Base-by-base conservation (phyloP, 2,797 vertebrate species). In the Acanthurus tractus region DNA sequence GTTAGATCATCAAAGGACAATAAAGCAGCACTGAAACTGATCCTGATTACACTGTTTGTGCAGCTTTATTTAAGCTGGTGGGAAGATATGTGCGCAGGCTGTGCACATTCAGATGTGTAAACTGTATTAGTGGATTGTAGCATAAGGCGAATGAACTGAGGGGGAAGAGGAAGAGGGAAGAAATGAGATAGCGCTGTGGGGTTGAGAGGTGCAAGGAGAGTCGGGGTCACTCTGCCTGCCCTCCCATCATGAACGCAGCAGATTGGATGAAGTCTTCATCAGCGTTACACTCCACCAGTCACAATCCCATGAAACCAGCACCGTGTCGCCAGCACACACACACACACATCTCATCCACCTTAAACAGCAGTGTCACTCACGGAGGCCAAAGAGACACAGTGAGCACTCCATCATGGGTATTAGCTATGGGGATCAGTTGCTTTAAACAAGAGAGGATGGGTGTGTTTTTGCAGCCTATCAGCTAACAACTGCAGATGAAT, bases 381-480 rank as follows among this genome's bases (percentile, higher is more conserved):
- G 49, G 53, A 70, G 82, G 84, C 70, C 57, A 52, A 77, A 70
- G 84, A 85, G 80, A 88, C 82, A 84, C 83, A 58, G 62, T 54
- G 74, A 85, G 85, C 18, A 76, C 84, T 84, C 85, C 81, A 90
- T 91, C 86, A 90, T 76, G 88, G 88, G 49, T 86, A 85, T 93
- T 94, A 93, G 88, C 82, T 45, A 88, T 76, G 88, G 92, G 81
- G 91, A 93, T 93, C 88, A 82, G 83, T 81, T 78, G 72, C 83
- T 87, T 89, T 87, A 74, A 88, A 90, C 84, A 71, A 66, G 56
- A 89, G 74, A 75, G 70, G 74, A 69, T 70, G 83, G 75, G 44
- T 68, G 79, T 59, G 79, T 53, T 71, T 88, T 87, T 84, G 70
- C 49, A 78, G 82, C 66, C 62, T 67, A 82, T 87, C 82, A 17